Conservation (phyloP, 2,888 invertebrate genomes). For the Melieria omissa region DNA sequence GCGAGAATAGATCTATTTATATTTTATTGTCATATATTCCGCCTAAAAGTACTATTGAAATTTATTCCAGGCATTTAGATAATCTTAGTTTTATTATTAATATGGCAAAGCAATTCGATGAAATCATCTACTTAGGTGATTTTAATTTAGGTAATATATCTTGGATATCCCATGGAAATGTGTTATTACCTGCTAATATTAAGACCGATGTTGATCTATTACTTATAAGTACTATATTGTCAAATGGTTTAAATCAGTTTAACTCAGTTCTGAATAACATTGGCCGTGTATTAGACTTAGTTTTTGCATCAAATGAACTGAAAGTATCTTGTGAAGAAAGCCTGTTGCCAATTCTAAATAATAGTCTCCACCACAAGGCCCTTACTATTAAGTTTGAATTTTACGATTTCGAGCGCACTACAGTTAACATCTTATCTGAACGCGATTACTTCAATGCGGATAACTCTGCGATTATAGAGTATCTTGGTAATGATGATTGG, state of each 20-base stretch:
- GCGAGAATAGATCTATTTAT: too few species aligned
- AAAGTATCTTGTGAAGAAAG: slow-evolving; percentile 1
- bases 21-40: too few species aligned
- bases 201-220: too few species aligned
- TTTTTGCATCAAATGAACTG: background rate
- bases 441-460: background rate
- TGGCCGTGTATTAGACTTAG: background rate
- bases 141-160: too few species aligned
- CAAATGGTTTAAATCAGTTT: background rate
- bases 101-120: too few species aligned
- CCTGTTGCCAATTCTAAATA: background rate
- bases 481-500: background rate
- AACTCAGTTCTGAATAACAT: background rate
- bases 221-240: too few species aligned
- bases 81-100: too few species aligned
- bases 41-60: too few species aligned
- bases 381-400: background rate
- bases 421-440: background rate
- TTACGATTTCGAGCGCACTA: background rate
- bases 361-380: background rate
- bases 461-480: background rate
- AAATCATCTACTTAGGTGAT: too few species aligned
- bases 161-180: too few species aligned
- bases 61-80: too few species aligned
- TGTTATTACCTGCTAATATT: too few species aligned